Conservation (phyloP, 1,140 invertebrate species). For the Drosophila sechellia region DNA sequence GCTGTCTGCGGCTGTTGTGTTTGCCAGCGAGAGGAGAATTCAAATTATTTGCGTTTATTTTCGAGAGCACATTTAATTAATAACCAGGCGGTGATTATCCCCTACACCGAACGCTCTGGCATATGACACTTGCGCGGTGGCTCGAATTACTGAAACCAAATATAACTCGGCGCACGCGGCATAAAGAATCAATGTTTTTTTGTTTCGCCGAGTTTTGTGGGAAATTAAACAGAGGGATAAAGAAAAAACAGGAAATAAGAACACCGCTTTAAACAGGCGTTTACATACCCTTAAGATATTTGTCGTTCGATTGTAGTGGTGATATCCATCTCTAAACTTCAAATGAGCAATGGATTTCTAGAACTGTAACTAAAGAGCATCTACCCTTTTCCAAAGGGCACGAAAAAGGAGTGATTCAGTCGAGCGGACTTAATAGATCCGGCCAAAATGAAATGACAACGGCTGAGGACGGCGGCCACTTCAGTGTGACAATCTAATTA, state of each 20-base stretch:
- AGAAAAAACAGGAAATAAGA: neutral
- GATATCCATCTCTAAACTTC: neutral
- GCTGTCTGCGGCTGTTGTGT: constrained; percentile 26
- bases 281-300: neutral
- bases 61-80: constrained; percentile 48
- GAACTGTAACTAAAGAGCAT: neutral
- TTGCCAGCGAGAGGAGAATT: constrained; percentile 2
- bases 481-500: constrained; percentile 82
- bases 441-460: constrained; percentile 32
- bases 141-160: constrained; percentile 26
- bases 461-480: constrained; percentile 39
- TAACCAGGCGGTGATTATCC: constrained; percentile 35
- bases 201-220: constrained; percentile 13
- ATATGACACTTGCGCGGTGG: constrained; percentile 30
- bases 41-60: constrained; percentile 48
- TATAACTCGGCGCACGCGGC: constrained; percentile 34
- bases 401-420: constrained; percentile 35
- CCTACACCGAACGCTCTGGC: constrained; percentile 13
- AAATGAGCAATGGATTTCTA: no score
- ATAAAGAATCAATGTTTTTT: constrained; percentile 13
- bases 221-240: neutral
- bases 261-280: neutral
- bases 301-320: neutral
- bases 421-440: constrained; percentile 50
- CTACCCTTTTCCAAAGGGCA: neutral